Percentiles rank a stretch among this genome's conserved stretches.
These are phyloP conservation scores for Lucilia sericata DNA, from an alignment of 1,140 invertebrate species.

Conservation along the genomic window DNA sequence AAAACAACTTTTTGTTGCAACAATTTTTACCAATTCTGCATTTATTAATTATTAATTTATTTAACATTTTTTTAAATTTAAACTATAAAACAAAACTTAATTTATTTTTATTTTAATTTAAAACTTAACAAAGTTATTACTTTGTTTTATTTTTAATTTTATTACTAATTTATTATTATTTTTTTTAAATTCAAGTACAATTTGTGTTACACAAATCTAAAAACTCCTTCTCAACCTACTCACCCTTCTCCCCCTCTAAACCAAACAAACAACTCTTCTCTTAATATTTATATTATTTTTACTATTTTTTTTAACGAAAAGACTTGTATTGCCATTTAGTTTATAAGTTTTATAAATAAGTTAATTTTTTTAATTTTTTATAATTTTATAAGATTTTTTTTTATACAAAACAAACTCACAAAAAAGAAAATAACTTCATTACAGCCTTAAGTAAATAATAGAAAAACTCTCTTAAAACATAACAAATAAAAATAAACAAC, in stretches of 20 bases:
- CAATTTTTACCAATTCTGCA: too few relatives aligned
- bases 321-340: slow-evolving; percentile 38
- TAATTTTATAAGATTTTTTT: slow-evolving; percentile 7
- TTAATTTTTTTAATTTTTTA: neutral
- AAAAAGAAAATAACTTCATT: neutral
- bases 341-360: slow-evolving; percentile 19
- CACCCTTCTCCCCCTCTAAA: too few relatives aligned
- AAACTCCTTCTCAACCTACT: too few relatives aligned
- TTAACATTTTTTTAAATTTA: too few relatives aligned
- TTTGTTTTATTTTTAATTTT: slow-evolving; percentile 17
- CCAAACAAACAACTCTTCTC: neutral
- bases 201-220: slow-evolving; percentile 42
- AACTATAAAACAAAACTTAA: too few relatives aligned
- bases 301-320: slow-evolving; percentile 31
- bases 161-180: slow-evolving; percentile 1
- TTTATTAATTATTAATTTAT: too few relatives aligned
- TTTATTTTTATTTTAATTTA: too few relatives aligned
- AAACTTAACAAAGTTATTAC: neutral
- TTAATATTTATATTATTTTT: neutral
- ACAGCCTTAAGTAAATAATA: neutral
- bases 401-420: neutral
- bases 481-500: slow-evolving; percentile 17
- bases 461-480: neutral
- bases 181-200: slow-evolving; percentile 30
- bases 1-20: too few relatives aligned